These are phyloP conservation scores for Oscheius myriophilus DNA, from an alignment of 2,888 invertebrate genomes.

Conservation along the genomic window DNA sequence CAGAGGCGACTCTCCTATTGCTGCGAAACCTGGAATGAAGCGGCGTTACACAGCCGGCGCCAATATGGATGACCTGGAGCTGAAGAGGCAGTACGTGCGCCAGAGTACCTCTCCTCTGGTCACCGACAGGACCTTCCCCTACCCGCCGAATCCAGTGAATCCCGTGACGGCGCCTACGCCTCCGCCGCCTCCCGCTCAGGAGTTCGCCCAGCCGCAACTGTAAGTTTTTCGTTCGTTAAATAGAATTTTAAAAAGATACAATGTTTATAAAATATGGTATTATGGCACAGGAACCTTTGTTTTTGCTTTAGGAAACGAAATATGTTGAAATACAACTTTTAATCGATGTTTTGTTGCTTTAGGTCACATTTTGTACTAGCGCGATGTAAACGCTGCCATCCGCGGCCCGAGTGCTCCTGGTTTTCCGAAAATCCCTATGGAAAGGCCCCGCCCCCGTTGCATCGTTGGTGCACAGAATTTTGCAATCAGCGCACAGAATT, in stretches of 20 bases:
- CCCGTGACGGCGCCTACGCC: not conserved
- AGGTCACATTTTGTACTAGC: too few species aligned
- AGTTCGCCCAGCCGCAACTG: constrained; percentile 26
- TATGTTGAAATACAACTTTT: too few species aligned
- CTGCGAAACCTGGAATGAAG: constrained; percentile 15
- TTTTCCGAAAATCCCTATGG: too few species aligned
- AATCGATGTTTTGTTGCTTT: too few species aligned
- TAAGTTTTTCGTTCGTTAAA: constrained; percentile 19
- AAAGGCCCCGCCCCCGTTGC: too few species aligned
- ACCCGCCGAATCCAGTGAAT: constrained; percentile 37
- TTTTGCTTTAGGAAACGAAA: too few species aligned
- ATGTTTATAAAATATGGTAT: not conserved
- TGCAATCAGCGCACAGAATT: too few species aligned
- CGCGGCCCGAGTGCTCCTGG: too few species aligned
- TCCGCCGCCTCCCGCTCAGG: constrained; percentile 1
- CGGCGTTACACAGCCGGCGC: constrained; percentile 21
- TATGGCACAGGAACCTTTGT: not conserved
- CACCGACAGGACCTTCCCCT: constrained; percentile 46
- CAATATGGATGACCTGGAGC: constrained; percentile 23
- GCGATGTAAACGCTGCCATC: too few species aligned
- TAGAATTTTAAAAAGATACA: too few species aligned
- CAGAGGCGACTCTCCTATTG: constrained; percentile 32
- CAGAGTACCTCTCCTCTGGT: constrained; percentile 49
- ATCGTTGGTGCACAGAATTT: too few species aligned
- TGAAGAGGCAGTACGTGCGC: constrained; percentile 18